Evolutionary conservation across 2,888 invertebrate genomes (phyloP).

Genomic region (Hirtodrosophila histrioides): DNA sequence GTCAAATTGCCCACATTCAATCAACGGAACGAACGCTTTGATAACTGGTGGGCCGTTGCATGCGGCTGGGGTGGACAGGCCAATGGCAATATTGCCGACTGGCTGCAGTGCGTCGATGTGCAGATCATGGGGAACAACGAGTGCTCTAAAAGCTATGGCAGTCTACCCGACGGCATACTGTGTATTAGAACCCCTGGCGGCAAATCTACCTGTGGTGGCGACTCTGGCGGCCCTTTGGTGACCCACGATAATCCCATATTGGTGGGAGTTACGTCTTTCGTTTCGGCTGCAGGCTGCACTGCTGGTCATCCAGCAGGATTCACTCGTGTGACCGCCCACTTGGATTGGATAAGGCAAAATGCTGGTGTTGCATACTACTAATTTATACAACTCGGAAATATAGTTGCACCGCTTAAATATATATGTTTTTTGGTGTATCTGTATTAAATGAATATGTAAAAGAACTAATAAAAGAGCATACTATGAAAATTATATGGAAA

Average conservation of each 20-base stretch:
- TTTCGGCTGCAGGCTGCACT: conserved; percentile 32
- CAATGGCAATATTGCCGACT: conserved; percentile 51
- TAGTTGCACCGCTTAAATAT: neutral
- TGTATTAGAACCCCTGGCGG: conserved; percentile 56
- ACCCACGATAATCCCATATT: conserved; percentile 47
- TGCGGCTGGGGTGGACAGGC: conserved; percentile 84
- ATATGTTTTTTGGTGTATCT: neutral
- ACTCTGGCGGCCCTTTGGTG: conserved; percentile 80
- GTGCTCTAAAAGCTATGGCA: conserved; percentile 66
- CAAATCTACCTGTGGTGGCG: conserved; percentile 70
- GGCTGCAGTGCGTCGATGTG: conserved; percentile 78
- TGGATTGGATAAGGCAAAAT: conserved; percentile 62
- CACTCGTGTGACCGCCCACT: conserved; percentile 61
- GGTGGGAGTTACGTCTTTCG: conserved; percentile 69
- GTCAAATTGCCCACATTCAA: conserved; percentile 45
- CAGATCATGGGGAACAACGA: conserved; percentile 76
- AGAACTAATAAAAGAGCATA: neutral
- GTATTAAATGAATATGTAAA: neutral
- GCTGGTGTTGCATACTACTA: conserved; percentile 63
- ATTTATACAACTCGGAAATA: neutral
- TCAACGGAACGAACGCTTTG: conserved; percentile 60
- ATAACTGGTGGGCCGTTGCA: conserved; percentile 72
- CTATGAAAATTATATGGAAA: neutral
- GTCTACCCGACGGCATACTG: conserved; percentile 41
- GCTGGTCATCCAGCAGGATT: conserved; percentile 56